These are phyloP conservation scores for Myotis brandtii DNA, from an alignment of 2,113 vertebrate genomes.

Conservation along the genomic window DNA sequence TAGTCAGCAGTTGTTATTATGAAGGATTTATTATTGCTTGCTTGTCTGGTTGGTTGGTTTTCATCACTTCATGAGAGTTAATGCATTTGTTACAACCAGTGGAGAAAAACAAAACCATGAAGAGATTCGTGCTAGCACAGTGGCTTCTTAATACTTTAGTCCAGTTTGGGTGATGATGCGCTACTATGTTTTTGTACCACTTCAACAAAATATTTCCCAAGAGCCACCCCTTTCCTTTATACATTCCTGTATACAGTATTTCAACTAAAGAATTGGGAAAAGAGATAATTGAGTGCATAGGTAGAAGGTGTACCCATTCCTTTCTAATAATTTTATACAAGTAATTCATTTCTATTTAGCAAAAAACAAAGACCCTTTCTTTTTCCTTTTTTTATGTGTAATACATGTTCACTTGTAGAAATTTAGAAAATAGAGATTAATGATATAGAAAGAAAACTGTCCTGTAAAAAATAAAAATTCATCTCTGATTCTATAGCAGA, in stretches of 20 bases:
- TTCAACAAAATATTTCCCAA: not conserved
- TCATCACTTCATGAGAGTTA: not conserved
- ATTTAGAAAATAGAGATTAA: slow-evolving; percentile 23
- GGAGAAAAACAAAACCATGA: not conserved
- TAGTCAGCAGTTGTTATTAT: not conserved
- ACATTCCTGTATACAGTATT: not conserved
- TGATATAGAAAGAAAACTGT: not conserved
- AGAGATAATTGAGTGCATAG: not conserved
- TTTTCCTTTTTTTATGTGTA: not conserved
- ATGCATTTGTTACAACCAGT: not conserved
- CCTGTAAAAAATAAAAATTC: slow-evolving; percentile 4
- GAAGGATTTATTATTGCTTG: not conserved
- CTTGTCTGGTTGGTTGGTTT: not conserved
- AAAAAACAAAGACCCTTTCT: not conserved
- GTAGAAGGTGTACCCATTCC: not conserved
- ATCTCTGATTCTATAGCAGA: not conserved
- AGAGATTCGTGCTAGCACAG: not conserved
- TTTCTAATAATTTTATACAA: not conserved
- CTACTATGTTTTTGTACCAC: not conserved
- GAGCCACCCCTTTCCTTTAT: not conserved
- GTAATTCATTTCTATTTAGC: not conserved
- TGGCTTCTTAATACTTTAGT: not conserved
- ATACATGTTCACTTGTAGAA: not conserved
- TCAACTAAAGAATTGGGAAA: not conserved
- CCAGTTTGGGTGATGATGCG: not conserved